phyloP scores from a whole-genome alignment of 2,113 vertebrate species.

The Papio anubis region DNA sequence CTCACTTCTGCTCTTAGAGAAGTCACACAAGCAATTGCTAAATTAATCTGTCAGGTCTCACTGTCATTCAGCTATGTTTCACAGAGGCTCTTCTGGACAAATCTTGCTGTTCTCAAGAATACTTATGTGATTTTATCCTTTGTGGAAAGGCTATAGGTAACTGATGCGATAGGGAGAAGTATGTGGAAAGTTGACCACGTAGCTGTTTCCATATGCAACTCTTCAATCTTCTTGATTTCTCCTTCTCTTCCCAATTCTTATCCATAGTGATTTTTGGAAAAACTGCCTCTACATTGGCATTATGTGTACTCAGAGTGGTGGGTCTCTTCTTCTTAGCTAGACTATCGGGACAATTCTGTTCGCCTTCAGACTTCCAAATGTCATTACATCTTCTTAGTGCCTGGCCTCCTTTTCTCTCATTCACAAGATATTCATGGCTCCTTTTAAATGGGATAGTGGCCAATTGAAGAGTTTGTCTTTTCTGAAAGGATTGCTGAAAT shows the following conservation, averaged over 20 bases:
- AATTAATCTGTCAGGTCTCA: background rate
- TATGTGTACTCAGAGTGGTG: background rate
- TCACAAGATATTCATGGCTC: background rate
- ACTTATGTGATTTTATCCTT: background rate
- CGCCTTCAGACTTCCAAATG: background rate
- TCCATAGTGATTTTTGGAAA: background rate
- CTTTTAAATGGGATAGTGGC: background rate
- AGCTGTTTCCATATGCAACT: background rate
- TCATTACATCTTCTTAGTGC: background rate
- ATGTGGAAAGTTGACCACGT: background rate
- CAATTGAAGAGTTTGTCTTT: background rate
- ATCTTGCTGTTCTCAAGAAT: accelerated
- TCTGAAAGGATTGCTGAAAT: background rate
- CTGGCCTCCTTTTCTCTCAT: background rate
- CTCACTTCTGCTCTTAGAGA: background rate
- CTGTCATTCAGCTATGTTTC: background rate
- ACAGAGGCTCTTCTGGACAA: background rate
- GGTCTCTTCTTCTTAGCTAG: background rate
- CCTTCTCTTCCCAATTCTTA: background rate
- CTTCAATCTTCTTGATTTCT: background rate
- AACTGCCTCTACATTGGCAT: background rate
- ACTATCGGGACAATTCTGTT: background rate
- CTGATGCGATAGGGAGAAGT: background rate
- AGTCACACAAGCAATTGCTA: background rate
- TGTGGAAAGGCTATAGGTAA: background rate